Evolutionary conservation across 2,797 vertebrate species (phyloP).

Genomic region (Lagothrix lagotricha): DNA sequence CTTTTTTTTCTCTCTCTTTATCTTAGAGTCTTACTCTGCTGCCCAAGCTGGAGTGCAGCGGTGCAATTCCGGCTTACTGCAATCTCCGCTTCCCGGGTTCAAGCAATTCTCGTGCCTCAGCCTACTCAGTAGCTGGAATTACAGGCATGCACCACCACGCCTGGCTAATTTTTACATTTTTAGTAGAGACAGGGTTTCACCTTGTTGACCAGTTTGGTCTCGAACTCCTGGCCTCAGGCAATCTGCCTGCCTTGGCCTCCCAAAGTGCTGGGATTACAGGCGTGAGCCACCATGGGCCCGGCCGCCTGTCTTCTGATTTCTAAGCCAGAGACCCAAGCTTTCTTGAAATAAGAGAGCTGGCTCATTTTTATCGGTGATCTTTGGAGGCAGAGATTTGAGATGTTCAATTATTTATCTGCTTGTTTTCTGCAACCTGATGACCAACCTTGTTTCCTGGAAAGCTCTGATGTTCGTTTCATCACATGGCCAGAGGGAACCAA

Average conservation of each 20-base stretch:
- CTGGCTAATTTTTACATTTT: background rate
- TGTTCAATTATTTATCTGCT: constrained; percentile 70
- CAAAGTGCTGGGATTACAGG: background rate
- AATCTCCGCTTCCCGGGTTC: background rate
- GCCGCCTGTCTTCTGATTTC: background rate
- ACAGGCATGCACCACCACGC: background rate
- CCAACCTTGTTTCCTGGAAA: constrained; percentile 70
- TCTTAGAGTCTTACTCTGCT: background rate
- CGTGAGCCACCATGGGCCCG: background rate
- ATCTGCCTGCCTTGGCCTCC: background rate
- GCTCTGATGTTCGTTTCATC: constrained; percentile 4
- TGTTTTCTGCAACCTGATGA: constrained; percentile 68
- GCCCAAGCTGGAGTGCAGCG: background rate
- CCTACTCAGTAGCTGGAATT: background rate
- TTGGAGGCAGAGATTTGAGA: constrained; percentile 65
- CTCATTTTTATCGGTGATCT: constrained; percentile 61
- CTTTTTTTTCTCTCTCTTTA: too few relatives aligned
- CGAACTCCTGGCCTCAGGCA: background rate
- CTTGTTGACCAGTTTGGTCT: background rate
- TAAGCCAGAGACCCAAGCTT: background rate
- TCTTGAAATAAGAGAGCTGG: constrained; percentile 43
- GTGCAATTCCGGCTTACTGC: too few relatives aligned
- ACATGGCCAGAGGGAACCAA: background rate
- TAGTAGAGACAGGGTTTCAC: background rate
- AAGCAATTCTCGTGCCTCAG: background rate